Conservation (phyloP, 2,888 invertebrate genomes). For the Agriopis aurantiaria region DNA sequence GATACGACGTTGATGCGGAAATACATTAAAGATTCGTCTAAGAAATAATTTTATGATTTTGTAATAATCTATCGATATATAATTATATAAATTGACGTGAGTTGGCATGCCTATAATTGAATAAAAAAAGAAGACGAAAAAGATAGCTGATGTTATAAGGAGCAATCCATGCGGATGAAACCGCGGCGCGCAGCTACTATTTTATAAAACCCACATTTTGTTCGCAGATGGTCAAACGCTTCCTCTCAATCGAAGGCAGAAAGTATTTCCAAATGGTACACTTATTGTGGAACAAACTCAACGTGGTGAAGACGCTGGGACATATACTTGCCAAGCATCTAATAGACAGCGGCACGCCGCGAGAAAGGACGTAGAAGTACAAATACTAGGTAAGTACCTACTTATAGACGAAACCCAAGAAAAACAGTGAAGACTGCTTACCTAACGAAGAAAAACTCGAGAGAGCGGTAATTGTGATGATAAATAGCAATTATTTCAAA, state of each 20-base stretch:
- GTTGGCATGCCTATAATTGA: too few species aligned
- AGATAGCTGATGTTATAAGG: too few species aligned
- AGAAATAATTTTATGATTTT: too few species aligned
- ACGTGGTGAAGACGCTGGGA: conserved; percentile 94
- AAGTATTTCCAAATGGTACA: conserved; percentile 94
- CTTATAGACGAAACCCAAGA: neutral
- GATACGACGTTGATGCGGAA: too few species aligned
- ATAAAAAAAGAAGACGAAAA: too few species aligned
- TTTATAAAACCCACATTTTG: conserved; percentile 2
- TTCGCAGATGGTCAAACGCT: conserved; percentile 92
- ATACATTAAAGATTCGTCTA: too few species aligned
- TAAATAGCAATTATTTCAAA: conserved; percentile 35
- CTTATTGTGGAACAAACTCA: conserved; percentile 95
- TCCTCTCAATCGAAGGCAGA: conserved; percentile 94
- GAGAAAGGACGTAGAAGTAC: conserved; percentile 91
- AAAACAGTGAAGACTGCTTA: conserved; percentile 10
- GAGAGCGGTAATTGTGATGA: conserved; percentile 16
- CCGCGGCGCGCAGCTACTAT: too few species aligned
- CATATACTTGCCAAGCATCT: conserved; percentile 95
- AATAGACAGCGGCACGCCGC: conserved; percentile 94
- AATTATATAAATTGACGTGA: too few species aligned
- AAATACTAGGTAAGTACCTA: conserved; percentile 87
- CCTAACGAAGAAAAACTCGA: conserved; percentile 20
- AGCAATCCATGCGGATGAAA: too few species aligned
- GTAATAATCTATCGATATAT: too few species aligned